A percentile compares a stretch with the other conserved stretches of the same genome.
Evolutionary conservation across 2,888 invertebrate genomes (phyloP).

Genomic region (Aphidoletes aphidimyza): DNA sequence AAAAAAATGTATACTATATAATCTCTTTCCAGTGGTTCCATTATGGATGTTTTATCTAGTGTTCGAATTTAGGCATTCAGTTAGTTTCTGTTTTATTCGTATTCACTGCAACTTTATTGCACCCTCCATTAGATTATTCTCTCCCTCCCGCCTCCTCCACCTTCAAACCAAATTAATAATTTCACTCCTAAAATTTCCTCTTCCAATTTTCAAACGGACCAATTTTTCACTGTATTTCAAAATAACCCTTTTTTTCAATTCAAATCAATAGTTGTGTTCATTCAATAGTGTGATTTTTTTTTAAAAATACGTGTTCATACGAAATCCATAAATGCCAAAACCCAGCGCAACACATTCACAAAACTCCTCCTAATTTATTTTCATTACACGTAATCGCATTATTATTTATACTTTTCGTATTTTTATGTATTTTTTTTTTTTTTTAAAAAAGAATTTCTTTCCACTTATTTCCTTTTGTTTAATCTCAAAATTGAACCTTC

Average conservation of each 20-base stretch:
- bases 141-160: too few species aligned
- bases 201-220: background rate
- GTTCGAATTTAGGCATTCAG: conserved; percentile 45
- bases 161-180: background rate
- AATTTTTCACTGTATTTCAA: too few species aligned
- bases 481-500: background rate
- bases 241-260: too few species aligned
- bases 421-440: background rate
- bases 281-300: background rate
- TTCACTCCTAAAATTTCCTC: background rate
- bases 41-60: conserved; percentile 48
- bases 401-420: conserved; percentile 50
- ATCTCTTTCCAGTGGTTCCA: conserved; percentile 53
- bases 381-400: conserved; percentile 2
- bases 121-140: background rate
- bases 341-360: background rate
- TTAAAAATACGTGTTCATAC: background rate
- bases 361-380: conserved; percentile 9
- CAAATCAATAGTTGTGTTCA: conserved; percentile 16
- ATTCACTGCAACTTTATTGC: background rate
- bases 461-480: background rate
- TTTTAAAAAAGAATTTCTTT: background rate
- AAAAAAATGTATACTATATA: conserved; percentile 41
- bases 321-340: background rate
- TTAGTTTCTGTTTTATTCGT: background rate